phyloP scores from a whole-genome alignment of 2,113 vertebrate genomes.

The Aleadryas rufinucha region DNA sequence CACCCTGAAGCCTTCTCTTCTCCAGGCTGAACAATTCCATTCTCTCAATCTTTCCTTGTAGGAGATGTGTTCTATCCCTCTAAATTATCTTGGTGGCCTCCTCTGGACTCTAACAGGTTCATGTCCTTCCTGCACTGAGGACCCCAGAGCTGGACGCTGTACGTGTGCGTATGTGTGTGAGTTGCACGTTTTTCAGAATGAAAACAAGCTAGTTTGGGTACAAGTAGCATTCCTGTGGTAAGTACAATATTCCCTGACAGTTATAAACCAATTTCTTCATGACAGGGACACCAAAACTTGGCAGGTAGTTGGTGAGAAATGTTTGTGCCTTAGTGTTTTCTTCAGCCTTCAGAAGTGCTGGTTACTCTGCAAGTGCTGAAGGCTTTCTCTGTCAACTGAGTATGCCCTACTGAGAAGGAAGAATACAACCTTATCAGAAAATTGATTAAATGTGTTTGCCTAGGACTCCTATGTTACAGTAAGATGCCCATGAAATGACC shows the following conservation, averaged over 20 bases:
- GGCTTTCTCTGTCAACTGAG: not conserved
- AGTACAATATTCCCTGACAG: not conserved
- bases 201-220: not conserved
- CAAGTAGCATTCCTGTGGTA: not conserved
- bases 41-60: not conserved
- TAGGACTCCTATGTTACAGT: not conserved
- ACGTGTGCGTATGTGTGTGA: not conserved
- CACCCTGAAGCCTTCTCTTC: not conserved
- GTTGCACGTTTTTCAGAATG: not conserved
- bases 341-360: not conserved
- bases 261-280: not conserved
- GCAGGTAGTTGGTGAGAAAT: not conserved
- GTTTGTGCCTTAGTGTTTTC: not conserved
- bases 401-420: not conserved
- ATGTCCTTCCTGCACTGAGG: not conserved
- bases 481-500: not conserved
- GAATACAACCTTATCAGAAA: not conserved
- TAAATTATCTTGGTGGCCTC: not conserved
- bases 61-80: not conserved
- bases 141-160: not conserved
- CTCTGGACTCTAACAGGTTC: not conserved
- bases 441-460: not conserved
- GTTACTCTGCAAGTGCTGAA: not conserved
- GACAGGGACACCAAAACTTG: not conserved
- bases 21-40: not conserved